These are phyloP conservation scores for Aegotheles bennettii DNA, from an alignment of 2,113 vertebrate genomes.

Conservation along the genomic window DNA sequence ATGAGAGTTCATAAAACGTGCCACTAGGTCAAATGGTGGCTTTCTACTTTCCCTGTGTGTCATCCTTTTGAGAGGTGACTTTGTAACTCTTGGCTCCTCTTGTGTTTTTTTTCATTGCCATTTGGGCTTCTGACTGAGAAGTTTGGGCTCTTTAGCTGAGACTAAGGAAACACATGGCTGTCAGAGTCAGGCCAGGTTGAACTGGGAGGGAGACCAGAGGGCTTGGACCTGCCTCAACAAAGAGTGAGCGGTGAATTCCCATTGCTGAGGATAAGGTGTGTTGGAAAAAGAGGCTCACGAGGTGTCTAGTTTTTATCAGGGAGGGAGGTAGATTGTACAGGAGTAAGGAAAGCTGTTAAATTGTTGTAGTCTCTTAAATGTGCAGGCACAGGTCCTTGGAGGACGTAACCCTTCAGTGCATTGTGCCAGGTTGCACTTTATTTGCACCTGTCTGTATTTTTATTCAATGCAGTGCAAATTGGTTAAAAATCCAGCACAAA, in stretches of 20 bases:
- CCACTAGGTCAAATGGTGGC: neutral
- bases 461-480: neutral
- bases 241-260: neutral
- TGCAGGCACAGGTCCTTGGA: neutral
- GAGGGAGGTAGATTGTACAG: neutral
- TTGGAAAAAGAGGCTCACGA: fast-evolving
- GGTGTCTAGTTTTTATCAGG: neutral
- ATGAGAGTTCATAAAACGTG: neutral
- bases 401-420: neutral
- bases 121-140: neutral
- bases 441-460: neutral
- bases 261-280: neutral
- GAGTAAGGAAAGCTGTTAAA: neutral
- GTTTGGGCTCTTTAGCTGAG: neutral
- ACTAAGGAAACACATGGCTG: neutral
- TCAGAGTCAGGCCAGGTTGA: neutral
- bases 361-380: neutral
- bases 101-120: neutral
- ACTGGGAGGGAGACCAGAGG: neutral
- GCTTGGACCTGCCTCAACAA: fast-evolving
- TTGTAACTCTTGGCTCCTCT: neutral
- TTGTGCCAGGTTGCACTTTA: neutral
- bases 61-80: neutral
- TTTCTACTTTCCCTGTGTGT: neutral
- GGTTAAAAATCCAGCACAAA: neutral